Base-by-base conservation (phyloP, 2,888 invertebrate species). In the Steromphala cineraria region DNA sequence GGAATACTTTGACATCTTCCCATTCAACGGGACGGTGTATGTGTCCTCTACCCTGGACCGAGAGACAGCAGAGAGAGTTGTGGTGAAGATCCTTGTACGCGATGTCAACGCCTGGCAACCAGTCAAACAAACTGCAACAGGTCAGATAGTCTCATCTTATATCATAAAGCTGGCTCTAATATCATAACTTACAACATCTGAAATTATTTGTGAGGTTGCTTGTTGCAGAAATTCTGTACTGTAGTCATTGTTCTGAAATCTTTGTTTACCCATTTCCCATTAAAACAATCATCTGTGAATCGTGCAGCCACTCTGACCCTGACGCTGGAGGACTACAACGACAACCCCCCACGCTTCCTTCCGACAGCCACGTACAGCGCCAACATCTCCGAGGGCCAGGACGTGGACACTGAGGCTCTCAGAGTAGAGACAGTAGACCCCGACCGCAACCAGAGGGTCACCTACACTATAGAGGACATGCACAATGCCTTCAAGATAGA, bases 1-100 rank as follows among this genome's bases (percentile, higher is more conserved):
- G 91, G 80, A 87, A 52, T 91, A 91, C 71, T 96, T 97, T 87
- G 94, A 94, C 81, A 95, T 97, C 19, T 95, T 96, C 87, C 88
- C 95, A 0, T 92, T 93, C 13, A 96, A 95, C 2, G 97, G 97
- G 0, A 95, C 96, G 89, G 94, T 97, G 5, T 95, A 93, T 75
- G 96, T 96, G 0, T 95, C 94, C 1, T 95, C 94, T 21, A 94
- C 95, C 28, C 93, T 97, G 0, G 91, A 92, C 83, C 82, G 93
- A 79, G 93, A 93, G 82, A 86, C 85, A 31, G 91, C 90, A 2
- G 91, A 91, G 81, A 84, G 82, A 10, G 83, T 92, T 19, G 81
- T 86, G 0, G n/a, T 93, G 19, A 83, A 87, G 13, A 82, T 92
- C 4, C 80, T 89, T 19, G 92, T 90, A 0, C 83, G 84, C 28